Base-by-base conservation (phyloP, 2,888 invertebrate species). In the Apeira syringaria region DNA sequence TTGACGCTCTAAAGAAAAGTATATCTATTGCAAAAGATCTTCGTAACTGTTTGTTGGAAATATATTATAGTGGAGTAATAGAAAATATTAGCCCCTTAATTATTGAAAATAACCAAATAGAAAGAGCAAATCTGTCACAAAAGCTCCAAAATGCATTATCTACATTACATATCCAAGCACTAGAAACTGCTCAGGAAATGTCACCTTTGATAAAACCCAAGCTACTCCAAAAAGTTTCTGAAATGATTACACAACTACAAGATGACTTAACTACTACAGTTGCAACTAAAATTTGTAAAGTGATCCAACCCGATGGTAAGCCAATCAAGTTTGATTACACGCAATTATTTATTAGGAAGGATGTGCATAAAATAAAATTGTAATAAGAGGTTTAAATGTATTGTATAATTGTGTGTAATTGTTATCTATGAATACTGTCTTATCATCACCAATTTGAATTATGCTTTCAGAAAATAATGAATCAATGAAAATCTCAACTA, bases 241-340 rank as follows among this genome's bases (percentile, higher is more conserved):
- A 74, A 13, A 50, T 64, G 0, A 68, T 77, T 1, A 62, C 60
- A 2, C 60, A 70, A 51, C 61, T 83, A 29, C 68, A 76, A 50
- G 64, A 72, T 15, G 74, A 74, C 53, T 57, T 80, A 27, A 48
- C 56, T 6, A 51, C 38, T 12, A 53, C 53, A 17, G 42, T 51
- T n/a, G 31, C 57, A 24, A 49, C 50, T 4, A 46, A 44, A n/a
- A 3, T 47, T 11, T 46, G 58, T 10, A 37, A 52, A 45, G 30
- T 56, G 30, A 24, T 42, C 5, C 32, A 43, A 24, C 39, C 46
- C 18, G 34, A 33, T 32, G 59, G 67, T 61, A 48, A 33, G 40
- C 22, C n/a, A n/a, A n/a, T 36, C 15, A 15, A 15, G 4, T 15
- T 15, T 15, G n/a, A n/a, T n/a, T n/a, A n/a, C n/a, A n/a, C n/a